A percentile compares a stretch with the other conserved stretches of the same genome.
phyloP scores from a whole-genome alignment of 2,888 invertebrate genomes.

The Zaprionus bogoriensis region DNA sequence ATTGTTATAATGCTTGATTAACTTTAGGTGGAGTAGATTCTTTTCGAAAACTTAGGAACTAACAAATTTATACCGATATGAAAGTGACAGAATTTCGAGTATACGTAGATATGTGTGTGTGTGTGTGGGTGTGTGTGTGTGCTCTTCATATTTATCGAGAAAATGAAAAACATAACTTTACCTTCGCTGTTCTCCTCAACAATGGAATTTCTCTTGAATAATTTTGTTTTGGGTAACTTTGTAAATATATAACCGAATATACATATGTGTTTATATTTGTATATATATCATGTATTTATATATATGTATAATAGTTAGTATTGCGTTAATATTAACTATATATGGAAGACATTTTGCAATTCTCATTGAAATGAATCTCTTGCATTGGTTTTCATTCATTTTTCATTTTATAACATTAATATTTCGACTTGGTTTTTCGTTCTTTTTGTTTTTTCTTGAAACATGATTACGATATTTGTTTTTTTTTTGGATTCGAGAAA shows the following conservation, averaged over 20 bases:
- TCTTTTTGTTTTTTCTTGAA: conserved; percentile 21
- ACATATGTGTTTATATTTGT: conserved; percentile 29
- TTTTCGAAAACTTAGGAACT: conserved; percentile 14
- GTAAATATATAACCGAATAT: conserved; percentile 40
- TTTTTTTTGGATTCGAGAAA: conserved; percentile 43
- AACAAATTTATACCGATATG: too few relatives aligned
- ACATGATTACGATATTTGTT: conserved; percentile 46
- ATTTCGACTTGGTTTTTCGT: conserved; percentile 12
- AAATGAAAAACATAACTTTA: neutral
- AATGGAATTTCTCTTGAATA: conserved; percentile 1
- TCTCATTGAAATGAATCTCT: conserved; percentile 58
- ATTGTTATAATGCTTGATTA: conserved; percentile 21
- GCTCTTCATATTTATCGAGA: conserved; percentile 2
- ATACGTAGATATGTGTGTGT: too few relatives aligned
- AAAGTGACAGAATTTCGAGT: conserved; percentile 10
- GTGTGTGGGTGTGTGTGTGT: too few relatives aligned
- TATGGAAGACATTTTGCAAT: conserved; percentile 81
- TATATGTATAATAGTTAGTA: conserved; percentile 35
- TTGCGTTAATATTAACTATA: conserved; percentile 72
- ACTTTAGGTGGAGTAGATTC: neutral
- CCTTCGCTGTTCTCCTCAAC: neutral
- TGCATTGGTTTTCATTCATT: conserved; percentile 29
- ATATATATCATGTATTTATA: conserved; percentile 40
- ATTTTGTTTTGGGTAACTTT: conserved; percentile 31
- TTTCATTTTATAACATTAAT: conserved; percentile 27